Evolutionary conservation across 2,797 vertebrate species (phyloP).

Genomic region (Mormyrops boulengeri): DNA sequence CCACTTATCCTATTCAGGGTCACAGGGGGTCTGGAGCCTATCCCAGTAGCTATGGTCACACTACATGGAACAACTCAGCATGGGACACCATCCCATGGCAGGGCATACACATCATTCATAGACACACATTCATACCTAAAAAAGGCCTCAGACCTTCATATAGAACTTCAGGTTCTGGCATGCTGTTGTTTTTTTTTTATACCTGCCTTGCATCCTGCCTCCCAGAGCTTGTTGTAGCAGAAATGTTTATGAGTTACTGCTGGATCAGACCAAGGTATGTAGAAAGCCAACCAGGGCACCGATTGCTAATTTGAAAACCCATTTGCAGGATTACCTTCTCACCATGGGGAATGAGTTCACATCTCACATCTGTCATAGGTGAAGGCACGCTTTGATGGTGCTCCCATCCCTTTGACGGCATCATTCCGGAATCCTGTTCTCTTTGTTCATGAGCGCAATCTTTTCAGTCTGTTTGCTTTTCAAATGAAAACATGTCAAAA

Average conservation of each 20-base stretch:
- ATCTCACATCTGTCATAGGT: neutral
- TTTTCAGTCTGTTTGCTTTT: neutral
- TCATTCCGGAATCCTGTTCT: neutral
- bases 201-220: neutral
- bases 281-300: neutral
- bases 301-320: neutral
- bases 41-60: neutral
- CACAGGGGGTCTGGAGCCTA: neutral
- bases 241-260: neutral
- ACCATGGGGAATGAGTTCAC: neutral
- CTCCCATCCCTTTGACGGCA: neutral
- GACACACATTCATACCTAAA: neutral
- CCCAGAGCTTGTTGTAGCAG: neutral
- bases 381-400: neutral
- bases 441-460: neutral
- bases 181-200: neutral
- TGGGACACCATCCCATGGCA: neutral
- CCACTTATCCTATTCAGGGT: neutral
- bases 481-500: neutral
- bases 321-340: neutral
- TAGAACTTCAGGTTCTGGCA: neutral
- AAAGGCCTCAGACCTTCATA: neutral
- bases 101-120: neutral
- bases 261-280: neutral
- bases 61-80: neutral